Evolutionary conservation across 1,140 invertebrate species (phyloP).

Genomic region (Drosophila takahashii): DNA sequence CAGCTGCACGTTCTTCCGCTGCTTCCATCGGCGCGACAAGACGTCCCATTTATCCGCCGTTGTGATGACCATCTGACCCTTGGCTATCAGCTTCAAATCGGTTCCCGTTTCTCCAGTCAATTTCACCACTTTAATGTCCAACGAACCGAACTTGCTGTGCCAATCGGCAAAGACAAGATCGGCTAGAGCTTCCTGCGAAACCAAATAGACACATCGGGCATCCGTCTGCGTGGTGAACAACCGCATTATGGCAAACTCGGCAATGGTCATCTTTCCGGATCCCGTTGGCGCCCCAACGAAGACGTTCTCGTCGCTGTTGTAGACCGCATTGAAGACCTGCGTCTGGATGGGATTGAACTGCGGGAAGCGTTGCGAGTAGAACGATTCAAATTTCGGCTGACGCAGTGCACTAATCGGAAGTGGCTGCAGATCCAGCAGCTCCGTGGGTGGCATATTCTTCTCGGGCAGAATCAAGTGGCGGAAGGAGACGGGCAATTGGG

Average conservation of each 20-base stretch:
- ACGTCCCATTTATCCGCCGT: slow-evolving; percentile 99
- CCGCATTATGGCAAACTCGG: slow-evolving; percentile 97
- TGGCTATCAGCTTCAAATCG: slow-evolving; percentile 96
- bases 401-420: slow-evolving; percentile 94
- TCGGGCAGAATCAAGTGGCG: slow-evolving; percentile 98
- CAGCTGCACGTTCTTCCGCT: slow-evolving; percentile 98
- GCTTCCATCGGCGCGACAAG: slow-evolving; percentile 98
- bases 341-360: slow-evolving; percentile 99
- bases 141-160: slow-evolving; percentile 93
- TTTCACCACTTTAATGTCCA: slow-evolving; percentile 90
- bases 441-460: slow-evolving; percentile 98
- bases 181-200: slow-evolving; percentile 96
- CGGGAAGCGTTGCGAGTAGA: slow-evolving; percentile 94
- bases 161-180: slow-evolving; percentile 96
- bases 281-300: slow-evolving; percentile 99
- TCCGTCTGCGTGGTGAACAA: slow-evolving; percentile 91
- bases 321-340: slow-evolving; percentile 99
- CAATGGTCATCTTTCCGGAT: slow-evolving; percentile 98
- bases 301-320: slow-evolving; percentile 99
- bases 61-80: slow-evolving; percentile 97
- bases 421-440: slow-evolving; percentile 98
- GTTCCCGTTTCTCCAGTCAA: slow-evolving; percentile 99
- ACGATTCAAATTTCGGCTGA: slow-evolving; percentile 93
- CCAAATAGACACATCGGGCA: slow-evolving; percentile 95
- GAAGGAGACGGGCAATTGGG: slow-evolving; percentile 98